phyloP scores from a whole-genome alignment of 2,888 invertebrate genomes.

The Diarsia brunnea region DNA sequence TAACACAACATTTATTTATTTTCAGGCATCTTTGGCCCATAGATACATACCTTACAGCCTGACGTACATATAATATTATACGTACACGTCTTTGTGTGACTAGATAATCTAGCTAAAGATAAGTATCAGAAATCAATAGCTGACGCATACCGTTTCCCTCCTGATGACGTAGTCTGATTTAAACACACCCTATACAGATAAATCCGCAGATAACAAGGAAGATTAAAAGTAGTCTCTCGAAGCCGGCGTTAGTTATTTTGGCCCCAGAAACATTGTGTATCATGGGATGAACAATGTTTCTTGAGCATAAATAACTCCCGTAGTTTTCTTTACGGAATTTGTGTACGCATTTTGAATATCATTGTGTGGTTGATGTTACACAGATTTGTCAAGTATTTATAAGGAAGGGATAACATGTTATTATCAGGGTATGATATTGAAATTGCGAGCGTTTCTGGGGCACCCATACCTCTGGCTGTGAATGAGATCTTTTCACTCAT shows the following conservation, averaged over 20 bases:
- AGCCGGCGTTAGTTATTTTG: slow-evolving; percentile 24
- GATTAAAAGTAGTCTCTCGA: slow-evolving; percentile 40
- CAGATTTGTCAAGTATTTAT: slow-evolving; percentile 42
- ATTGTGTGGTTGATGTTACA: slow-evolving; percentile 12
- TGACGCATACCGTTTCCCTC: slow-evolving; percentile 5
- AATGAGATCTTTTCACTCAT: slow-evolving; percentile 46
- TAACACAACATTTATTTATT: too few relatives aligned
- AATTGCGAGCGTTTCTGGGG: slow-evolving; percentile 23
- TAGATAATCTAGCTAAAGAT: slow-evolving; percentile 5
- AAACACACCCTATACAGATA: slow-evolving; percentile 35
- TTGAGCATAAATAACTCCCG: slow-evolving; percentile 42
- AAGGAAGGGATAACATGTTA: slow-evolving; percentile 27
- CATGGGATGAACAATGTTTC: slow-evolving; percentile 42
- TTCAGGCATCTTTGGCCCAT: too few relatives aligned
- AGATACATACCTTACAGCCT: too few relatives aligned
- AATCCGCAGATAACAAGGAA: slow-evolving; percentile 56
- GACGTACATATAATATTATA: too few relatives aligned
- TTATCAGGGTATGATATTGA: slow-evolving; percentile 39
- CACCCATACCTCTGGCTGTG: slow-evolving; percentile 11
- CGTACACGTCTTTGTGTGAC: neutral
- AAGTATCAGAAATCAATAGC: slow-evolving; percentile 22
- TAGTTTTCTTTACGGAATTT: slow-evolving; percentile 43
- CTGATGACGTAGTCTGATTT: slow-evolving; percentile 40
- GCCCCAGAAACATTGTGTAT: slow-evolving; percentile 19
- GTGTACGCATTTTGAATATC: slow-evolving; percentile 47